Conservation (phyloP, 2,888 invertebrate genomes). For the Cosmia trapezina region DNA sequence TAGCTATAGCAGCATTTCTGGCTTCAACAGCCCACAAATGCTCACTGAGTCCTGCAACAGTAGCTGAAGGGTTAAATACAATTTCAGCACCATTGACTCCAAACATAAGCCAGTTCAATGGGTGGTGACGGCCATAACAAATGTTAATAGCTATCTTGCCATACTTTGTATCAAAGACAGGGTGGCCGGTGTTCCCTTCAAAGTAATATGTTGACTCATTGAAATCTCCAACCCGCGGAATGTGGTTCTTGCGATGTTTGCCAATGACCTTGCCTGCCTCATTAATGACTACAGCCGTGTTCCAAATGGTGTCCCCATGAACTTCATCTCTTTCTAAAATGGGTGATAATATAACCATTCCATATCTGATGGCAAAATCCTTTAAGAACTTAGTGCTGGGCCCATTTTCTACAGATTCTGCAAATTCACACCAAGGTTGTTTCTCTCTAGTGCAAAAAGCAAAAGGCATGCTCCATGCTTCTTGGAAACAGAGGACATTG, state of each 20-base stretch:
- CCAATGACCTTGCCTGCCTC: slow-evolving; percentile 96
- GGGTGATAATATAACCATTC: slow-evolving; percentile 98
- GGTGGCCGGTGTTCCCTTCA: slow-evolving; percentile 99
- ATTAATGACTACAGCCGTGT: slow-evolving; percentile 98
- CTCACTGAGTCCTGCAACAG: slow-evolving; percentile 95
- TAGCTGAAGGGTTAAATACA: slow-evolving; percentile 99
- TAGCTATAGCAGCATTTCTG: slow-evolving; percentile 98
- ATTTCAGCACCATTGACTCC: slow-evolving; percentile 99
- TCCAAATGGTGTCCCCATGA: slow-evolving; percentile 98
- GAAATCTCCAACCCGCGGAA: slow-evolving; percentile 99
- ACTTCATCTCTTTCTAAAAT: slow-evolving; percentile 97
- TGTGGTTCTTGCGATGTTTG: slow-evolving; percentile 99
- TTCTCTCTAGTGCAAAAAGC: slow-evolving; percentile 99
- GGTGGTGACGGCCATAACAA: slow-evolving; percentile 99
- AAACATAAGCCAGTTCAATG: slow-evolving; percentile 99
- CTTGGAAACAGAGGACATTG: slow-evolving; percentile 98
- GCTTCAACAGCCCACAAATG: slow-evolving; percentile 99
- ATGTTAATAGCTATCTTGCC: slow-evolving; percentile 98
- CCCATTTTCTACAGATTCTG: slow-evolving; percentile 96
- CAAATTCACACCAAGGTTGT: slow-evolving; percentile 99
- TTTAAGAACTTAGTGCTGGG: slow-evolving; percentile 95
- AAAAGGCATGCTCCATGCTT: slow-evolving; percentile 99
- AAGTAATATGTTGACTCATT: slow-evolving; percentile 99
- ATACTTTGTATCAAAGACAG: slow-evolving; percentile 96
- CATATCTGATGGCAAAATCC: slow-evolving; percentile 94